Evolutionary conservation across 2,113 vertebrate species (phyloP).

Genomic region (Pithys albifrons): DNA sequence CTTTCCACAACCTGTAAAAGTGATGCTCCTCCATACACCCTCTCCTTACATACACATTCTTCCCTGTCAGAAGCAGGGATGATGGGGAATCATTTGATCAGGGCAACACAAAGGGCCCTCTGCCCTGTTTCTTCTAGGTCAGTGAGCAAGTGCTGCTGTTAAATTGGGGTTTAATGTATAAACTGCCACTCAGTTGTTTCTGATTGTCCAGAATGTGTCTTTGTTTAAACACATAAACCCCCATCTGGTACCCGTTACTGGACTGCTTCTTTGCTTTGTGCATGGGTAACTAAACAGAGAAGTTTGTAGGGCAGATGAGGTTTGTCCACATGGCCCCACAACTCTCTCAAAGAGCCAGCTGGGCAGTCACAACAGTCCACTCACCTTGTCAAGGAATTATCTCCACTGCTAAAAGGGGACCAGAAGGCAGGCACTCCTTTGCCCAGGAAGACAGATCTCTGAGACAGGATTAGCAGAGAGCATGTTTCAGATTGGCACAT

Average conservation of each 20-base stretch:
- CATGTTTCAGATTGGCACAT: not conserved
- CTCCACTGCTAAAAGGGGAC: not conserved
- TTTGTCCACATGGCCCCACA: not conserved
- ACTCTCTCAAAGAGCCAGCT: not conserved
- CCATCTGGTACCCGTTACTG: slow-evolving; percentile 10
- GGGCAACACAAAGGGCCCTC: not conserved
- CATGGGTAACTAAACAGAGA: slow-evolving; percentile 16
- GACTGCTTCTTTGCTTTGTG: not conserved
- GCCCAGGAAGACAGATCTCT: not conserved
- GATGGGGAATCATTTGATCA: not conserved
- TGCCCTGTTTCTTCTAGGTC: not conserved
- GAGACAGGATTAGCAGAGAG: not conserved
- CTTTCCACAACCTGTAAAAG: not conserved
- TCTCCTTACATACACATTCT: not conserved
- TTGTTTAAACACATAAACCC: slow-evolving; percentile 42
- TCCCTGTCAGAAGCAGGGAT: not conserved
- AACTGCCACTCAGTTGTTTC: not conserved
- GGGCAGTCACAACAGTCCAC: not conserved
- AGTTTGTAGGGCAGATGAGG: not conserved
- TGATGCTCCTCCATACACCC: not conserved
- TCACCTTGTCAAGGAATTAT: not conserved
- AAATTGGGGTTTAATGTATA: not conserved
- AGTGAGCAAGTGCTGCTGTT: not conserved
- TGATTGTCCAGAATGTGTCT: slow-evolving; percentile 31
- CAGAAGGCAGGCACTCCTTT: not conserved